A percentile compares a stretch with the other conserved stretches of the same genome.
Conservation (phyloP, 2,797 vertebrate genomes). For the Gallirallus australis region DNA sequence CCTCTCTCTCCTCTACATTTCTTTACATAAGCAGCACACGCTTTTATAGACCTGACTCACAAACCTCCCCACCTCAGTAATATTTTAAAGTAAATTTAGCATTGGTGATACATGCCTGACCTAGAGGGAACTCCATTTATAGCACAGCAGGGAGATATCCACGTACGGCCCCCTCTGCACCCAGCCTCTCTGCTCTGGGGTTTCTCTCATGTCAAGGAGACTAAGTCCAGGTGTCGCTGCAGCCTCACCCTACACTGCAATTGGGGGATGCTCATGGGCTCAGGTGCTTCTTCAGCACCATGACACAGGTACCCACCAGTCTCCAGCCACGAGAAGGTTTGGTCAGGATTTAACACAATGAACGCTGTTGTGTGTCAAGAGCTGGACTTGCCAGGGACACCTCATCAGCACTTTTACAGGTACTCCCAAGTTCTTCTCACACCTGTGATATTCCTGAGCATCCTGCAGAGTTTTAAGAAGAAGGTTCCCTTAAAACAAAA, state of each 20-base stretch:
- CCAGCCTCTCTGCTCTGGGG: background rate
- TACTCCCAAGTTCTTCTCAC: background rate
- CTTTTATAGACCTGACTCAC: conserved; percentile 63
- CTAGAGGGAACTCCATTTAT: conserved; percentile 50
- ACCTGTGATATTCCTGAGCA: background rate
- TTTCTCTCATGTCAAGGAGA: background rate
- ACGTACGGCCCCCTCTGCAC: background rate
- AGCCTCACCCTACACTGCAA: accelerated
- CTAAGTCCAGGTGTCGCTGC: accelerated
- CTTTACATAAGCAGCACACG: conserved; percentile 38
- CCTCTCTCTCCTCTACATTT: background rate
- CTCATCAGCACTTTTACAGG: background rate
- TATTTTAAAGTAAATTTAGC: conserved; percentile 63
- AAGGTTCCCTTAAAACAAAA: background rate
- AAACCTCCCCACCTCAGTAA: conserved; percentile 44
- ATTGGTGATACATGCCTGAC: conserved; percentile 55
- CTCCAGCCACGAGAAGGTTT: background rate
- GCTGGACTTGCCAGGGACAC: background rate
- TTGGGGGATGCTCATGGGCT: background rate
- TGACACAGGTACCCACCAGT: background rate
- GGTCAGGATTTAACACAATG: background rate
- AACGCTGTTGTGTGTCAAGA: background rate
- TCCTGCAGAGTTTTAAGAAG: background rate
- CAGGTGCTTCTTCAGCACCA: background rate
- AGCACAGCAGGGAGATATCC: conserved; percentile 22